Conservation (phyloP, 1,140 invertebrate genomes). For the Plodia interpunctella region DNA sequence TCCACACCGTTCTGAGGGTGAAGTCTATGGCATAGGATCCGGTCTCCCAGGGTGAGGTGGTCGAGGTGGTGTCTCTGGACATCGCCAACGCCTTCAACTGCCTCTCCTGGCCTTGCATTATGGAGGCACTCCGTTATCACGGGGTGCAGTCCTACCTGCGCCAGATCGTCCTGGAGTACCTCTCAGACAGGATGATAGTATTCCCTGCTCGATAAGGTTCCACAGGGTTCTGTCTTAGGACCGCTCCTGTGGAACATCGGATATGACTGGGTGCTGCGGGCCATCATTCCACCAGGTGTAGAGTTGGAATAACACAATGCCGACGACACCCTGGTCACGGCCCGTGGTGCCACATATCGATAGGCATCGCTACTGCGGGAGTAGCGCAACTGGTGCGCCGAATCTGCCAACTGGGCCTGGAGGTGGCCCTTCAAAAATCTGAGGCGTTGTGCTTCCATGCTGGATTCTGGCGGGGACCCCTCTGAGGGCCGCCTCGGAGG, state of each 20-base stretch:
- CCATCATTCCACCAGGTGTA: not conserved
- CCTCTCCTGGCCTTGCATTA: slow-evolving; percentile 11
- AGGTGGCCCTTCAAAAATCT: slow-evolving; percentile 17
- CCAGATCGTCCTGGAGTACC: slow-evolving; percentile 7
- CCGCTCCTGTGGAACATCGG: too few relatives aligned
- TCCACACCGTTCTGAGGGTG: slow-evolving; percentile 2
- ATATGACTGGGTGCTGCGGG: not conserved
- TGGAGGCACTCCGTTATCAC: slow-evolving; percentile 16
- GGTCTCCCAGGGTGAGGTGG: too few relatives aligned
- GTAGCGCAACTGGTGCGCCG: not conserved
- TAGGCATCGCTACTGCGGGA: not conserved
- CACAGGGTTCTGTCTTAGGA: slow-evolving; percentile 1
- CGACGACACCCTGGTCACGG: slow-evolving; percentile 8
- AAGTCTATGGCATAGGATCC: too few relatives aligned
- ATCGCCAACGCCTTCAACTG: too few relatives aligned
- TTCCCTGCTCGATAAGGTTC: not conserved
- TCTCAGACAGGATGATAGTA: not conserved
- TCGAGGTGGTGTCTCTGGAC: too few relatives aligned
- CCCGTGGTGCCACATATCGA: not conserved
- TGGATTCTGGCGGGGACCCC: too few relatives aligned
- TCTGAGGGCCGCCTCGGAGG: not conserved
- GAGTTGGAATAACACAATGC: not conserved
- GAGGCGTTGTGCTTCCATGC: slow-evolving; percentile 17
- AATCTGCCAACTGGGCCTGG: not conserved
- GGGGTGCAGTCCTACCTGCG: slow-evolving; percentile 16